Evolutionary conservation across 1,140 invertebrate genomes (phyloP).

Genomic region (Caenorhabditis latens): DNA sequence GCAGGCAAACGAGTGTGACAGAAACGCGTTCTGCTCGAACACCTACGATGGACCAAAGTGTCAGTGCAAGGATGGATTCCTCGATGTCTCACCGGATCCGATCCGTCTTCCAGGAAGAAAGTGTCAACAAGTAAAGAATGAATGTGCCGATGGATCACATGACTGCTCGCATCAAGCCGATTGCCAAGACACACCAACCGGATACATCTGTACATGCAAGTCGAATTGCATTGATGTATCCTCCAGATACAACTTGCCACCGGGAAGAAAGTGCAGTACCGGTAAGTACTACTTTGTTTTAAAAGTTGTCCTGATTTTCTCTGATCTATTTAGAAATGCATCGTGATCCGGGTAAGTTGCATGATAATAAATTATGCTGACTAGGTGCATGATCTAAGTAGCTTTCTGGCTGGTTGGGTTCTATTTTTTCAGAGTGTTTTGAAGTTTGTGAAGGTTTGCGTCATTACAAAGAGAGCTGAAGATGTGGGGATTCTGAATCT

Average conservation of each 20-base stretch:
- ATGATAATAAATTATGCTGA: background rate
- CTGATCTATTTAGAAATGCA: slow-evolving; percentile 29
- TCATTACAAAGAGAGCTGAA: no score
- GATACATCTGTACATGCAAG: slow-evolving; percentile 78
- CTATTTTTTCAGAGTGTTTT: background rate
- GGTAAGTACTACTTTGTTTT: slow-evolving; percentile 59
- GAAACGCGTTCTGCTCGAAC: slow-evolving; percentile 76
- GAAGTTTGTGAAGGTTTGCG: background rate
- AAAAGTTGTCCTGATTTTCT: slow-evolving; percentile 20
- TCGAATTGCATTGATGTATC: slow-evolving; percentile 78
- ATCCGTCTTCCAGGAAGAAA: slow-evolving; percentile 71
- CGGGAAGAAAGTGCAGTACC: slow-evolving; percentile 75
- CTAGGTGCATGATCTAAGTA: slow-evolving; percentile 6
- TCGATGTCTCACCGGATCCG: slow-evolving; percentile 76
- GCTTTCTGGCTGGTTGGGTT: slow-evolving; percentile 5
- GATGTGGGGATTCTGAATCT: no score
- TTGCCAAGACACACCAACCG: slow-evolving; percentile 78
- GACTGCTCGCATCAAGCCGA: slow-evolving; percentile 77
- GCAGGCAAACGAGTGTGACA: slow-evolving; percentile 71
- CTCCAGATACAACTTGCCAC: slow-evolving; percentile 72
- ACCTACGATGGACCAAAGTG: slow-evolving; percentile 75
- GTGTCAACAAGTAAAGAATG: slow-evolving; percentile 77
- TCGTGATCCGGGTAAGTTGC: slow-evolving; percentile 15
- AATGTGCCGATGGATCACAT: slow-evolving; percentile 72
- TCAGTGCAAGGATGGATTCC: slow-evolving; percentile 70